A percentile compares a stretch with the other conserved stretches of the same genome.
Conservation (phyloP, 2,888 invertebrate genomes). For the Parthenolecanium corni region DNA sequence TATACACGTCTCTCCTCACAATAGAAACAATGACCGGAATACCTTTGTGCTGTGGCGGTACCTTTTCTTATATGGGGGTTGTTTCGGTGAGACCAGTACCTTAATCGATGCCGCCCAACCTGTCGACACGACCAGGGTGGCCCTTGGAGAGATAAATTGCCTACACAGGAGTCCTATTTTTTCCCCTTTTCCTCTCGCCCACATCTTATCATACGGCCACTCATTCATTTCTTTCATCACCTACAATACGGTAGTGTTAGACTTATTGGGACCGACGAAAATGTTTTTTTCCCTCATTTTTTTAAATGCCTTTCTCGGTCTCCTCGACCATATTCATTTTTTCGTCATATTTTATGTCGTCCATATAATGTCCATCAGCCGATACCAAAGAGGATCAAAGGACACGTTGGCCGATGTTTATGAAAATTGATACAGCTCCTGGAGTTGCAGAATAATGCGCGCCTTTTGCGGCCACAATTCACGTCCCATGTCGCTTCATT, state of each 20-base stretch:
- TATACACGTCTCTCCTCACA: slow-evolving; percentile 5
- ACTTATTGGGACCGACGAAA: slow-evolving; percentile 17
- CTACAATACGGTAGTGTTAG: slow-evolving; percentile 14
- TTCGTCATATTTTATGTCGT: neutral
- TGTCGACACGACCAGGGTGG: slow-evolving; percentile 28
- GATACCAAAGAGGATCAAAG: neutral
- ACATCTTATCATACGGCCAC: neutral
- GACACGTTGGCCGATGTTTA: neutral
- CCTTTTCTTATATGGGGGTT: slow-evolving; percentile 15
- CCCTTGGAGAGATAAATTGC: slow-evolving; percentile 12
- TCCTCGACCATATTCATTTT: no score
- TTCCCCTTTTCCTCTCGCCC: no score
- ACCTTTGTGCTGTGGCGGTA: slow-evolving; percentile 18
- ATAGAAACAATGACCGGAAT: slow-evolving; percentile 25
- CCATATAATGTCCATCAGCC: neutral
- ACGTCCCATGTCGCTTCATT: no score
- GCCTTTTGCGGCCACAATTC: no score
- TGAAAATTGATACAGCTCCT: slow-evolving; percentile 9
- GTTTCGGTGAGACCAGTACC: slow-evolving; percentile 7
- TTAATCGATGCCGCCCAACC: slow-evolving; percentile 27
- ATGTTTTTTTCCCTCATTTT: neutral
- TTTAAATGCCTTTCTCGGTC: no score
- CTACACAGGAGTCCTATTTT: no score
- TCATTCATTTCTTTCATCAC: slow-evolving; percentile 24
- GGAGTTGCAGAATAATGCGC: neutral